Evolutionary conservation across 2,888 invertebrate species (phyloP), one percentile per base, ranked within the genome.

Genomic region (Lucinisca nassula): DNA sequence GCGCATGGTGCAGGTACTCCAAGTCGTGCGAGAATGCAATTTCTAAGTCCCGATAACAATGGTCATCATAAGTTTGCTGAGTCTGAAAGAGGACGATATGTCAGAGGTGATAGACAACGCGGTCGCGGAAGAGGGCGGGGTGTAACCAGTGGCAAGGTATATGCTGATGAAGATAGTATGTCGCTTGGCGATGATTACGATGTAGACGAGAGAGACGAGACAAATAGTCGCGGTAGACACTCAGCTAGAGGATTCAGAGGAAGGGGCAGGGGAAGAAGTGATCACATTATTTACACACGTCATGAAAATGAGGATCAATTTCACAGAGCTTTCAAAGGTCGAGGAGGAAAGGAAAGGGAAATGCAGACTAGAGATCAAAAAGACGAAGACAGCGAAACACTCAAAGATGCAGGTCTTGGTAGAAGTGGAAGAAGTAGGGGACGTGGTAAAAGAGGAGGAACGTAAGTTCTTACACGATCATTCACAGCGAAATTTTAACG

Each of bases 361-460:
- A 67, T 21, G 67, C 21, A 27, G 67, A 30, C n/a, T 67, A 27
- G 4, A 8, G 12, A 30, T 2, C 30, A 45, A 17, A 45, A 45
- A 17, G 45, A 17, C 17, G 75, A 75, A 27, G 3, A 24, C n/a
- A 24, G 75, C 14, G 38, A 30, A 58, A 4, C n/a, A 49, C n/a
- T n/a, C n/a, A 27, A 58, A 49, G 17, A 67, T 51, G 12, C 32
- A 45, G 21, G 78, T 82, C 17, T 73, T 37, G 1, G 49, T 38
- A 49, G 76, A 61, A 61, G 70, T 38, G 72, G 49, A 21, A 8
- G 76, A 75, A 27, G 55, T 30, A 17, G 77, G 40, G 76, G 73
- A 67, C n/a, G 75, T 24, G 76, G 79, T 21, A 37, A 70, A 12
- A 67, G 79, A 32, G 45, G n/a, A 40, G 84, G 81, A 49, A 75